Percentiles rank a stretch among this genome's conserved stretches.
Evolutionary conservation across 2,113 vertebrate genomes (phyloP).

Genomic region (Oceanites oceanicus): DNA sequence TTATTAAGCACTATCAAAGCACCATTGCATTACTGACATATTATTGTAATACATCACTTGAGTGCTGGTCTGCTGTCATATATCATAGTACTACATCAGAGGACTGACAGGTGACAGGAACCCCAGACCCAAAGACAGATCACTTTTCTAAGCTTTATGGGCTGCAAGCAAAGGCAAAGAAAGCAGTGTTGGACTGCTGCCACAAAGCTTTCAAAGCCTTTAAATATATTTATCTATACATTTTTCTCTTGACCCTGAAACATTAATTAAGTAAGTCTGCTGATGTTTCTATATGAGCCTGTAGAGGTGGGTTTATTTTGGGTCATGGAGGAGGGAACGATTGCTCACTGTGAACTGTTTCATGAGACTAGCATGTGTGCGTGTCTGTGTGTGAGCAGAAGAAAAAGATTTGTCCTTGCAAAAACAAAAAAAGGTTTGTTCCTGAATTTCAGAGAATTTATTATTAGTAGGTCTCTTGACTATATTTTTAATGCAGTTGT

Average conservation of each 20-base stretch:
- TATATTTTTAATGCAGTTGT: background rate
- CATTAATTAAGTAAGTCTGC: conserved; percentile 24
- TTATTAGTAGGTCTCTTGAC: background rate
- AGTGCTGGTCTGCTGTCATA: conserved; percentile 5
- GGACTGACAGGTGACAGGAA: conserved; percentile 28
- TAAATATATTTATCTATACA: background rate
- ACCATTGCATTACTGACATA: conserved; percentile 16
- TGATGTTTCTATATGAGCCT: background rate
- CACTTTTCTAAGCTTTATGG: background rate
- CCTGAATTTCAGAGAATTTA: background rate
- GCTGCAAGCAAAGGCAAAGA: background rate
- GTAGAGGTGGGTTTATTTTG: background rate
- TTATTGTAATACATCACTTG: conserved; percentile 42
- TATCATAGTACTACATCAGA: conserved; percentile 22
- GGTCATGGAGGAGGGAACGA: background rate
- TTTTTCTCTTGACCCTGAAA: background rate
- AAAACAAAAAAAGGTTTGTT: background rate
- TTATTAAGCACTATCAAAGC: conserved; percentile 49
- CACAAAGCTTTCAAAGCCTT: background rate
- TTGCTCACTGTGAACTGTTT: background rate
- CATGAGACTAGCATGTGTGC: background rate
- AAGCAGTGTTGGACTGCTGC: background rate
- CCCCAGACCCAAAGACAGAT: background rate
- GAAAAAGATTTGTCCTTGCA: background rate
- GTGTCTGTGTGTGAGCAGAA: background rate